Conservation (phyloP, 37 sponge, comb jelly and placozoan species). For the Geodia barretti region DNA sequence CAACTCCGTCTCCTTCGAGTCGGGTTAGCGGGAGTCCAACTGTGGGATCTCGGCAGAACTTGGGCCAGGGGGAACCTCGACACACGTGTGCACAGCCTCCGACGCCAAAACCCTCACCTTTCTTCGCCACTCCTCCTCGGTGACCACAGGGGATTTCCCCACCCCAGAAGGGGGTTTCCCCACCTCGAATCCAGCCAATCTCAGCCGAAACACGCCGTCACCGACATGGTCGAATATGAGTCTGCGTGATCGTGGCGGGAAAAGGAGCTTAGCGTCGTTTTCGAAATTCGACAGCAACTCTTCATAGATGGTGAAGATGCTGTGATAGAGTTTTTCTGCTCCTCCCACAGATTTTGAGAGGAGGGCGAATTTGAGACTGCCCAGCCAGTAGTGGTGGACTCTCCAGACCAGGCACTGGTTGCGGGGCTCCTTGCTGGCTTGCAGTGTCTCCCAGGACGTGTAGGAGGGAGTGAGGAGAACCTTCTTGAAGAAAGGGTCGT, state of each 20-base stretch:
- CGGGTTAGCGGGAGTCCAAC: background rate
- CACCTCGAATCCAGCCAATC: background rate
- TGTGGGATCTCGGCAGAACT: background rate
- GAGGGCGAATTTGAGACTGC: background rate
- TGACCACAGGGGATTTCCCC: background rate
- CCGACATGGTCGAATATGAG: slow-evolving; percentile 1
- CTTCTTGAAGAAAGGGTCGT: background rate
- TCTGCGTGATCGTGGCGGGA: background rate
- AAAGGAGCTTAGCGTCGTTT: background rate
- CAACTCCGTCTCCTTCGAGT: background rate
- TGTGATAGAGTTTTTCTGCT: background rate
- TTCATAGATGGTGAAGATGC: slow-evolving; percentile 16
- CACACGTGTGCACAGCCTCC: background rate
- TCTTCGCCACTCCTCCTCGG: background rate
- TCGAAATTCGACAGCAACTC: background rate
- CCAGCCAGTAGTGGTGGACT: slow-evolving; percentile 8
- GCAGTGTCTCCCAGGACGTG: slow-evolving; percentile 4
- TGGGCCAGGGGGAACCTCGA: background rate
- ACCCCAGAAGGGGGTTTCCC: background rate
- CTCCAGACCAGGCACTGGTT: background rate
- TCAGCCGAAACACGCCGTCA: background rate
- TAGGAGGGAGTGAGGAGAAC: background rate
- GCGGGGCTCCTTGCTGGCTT: background rate
- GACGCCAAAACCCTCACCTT: background rate
- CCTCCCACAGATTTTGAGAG: background rate